Evolutionary conservation across 2,888 invertebrate species (phyloP), one percentile per base, ranked within the genome.

Genomic region (Gymnoscelis rufifasciata): DNA sequence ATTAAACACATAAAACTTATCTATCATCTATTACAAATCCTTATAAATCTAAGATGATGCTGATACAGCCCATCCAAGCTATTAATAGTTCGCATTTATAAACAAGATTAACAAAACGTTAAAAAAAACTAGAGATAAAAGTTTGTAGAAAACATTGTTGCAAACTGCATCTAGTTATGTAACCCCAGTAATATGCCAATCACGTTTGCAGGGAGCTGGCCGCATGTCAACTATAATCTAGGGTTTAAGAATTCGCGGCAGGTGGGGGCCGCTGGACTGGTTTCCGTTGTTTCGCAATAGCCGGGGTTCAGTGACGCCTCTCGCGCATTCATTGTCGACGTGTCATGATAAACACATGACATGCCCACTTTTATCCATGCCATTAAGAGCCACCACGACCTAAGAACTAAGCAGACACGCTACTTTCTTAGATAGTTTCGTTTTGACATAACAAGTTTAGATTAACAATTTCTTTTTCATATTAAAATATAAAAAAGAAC

Each of bases 241-340:
- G 83, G 83, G 83, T 79, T 82, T 84, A 78, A 80, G 83, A 82
- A 87, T 86, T 86, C 87, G 80, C 78, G 72, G 79, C 86, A 87
- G 84, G 87, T 86, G 81, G 74, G 60, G 53, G 54, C 52, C 54
- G 62, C 71, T 81, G 83, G 79, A 83, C 86, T 83, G 81, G 86
- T 86, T 87, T 88, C 87, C 87, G 87, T 86, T 88, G 86, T 87
- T 87, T 88, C 83, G 86, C 87, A 86, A 88, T 84, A 83, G 78
- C 77, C 66, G 66, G 81, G 74, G 87, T 84, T 88, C 87, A 88
- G 77, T 84, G 86, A 84, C 87, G 83, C 81, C 78, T 78, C 82
- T 76, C 64, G 64, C 70, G 72, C 72, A 78, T 78, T 83, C 80
- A 83, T 86, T 80, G 82, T 70, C 70, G 69, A 72, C 80, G 74